Evolutionary conservation across 2,113 vertebrate species (phyloP), one percentile per base, ranked within the genome.

Genomic region (Epinephelus fuscoguttatus): DNA sequence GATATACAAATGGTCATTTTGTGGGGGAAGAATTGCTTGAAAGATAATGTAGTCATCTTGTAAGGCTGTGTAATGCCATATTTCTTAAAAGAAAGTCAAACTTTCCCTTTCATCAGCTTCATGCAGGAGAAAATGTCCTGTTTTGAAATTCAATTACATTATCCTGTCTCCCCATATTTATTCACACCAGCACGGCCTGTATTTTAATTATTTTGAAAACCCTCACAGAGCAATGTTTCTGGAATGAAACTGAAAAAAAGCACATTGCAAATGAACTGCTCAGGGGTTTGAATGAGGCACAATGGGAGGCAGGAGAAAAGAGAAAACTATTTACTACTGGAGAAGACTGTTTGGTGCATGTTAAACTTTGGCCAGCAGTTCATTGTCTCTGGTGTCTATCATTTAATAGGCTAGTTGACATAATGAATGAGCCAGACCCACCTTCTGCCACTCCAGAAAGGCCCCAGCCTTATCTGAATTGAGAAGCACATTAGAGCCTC

Each of bases 391-490:
- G 90, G 81, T 94, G 95, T 96, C 97, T 94, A 96, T 96, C 96
- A 96, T 95, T 96, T 95, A 95, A 95, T 95, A 94, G 96, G 94
- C 94, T 92, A 92, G 91, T 93, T 96, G 97, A 97, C 96, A 96
- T 96, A 96, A 95, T 97, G 97, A 97, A 96, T 96, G 94, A 95
- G 93, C 84, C 83, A 96, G 97, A 96, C 96, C 96, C 97, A 98
- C 97, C 97, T 98, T 98, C 97, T 95, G 94, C 95, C 95, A 93
- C 95, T 92, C 88, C 91, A 95, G 92, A 95, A 95, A 93, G 86
- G 93, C 82, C 92, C 89, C 91, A 88, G 92, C 91, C 95, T 95
- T 95, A 96, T 95, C 94, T 94, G 94, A 93, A 94, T 94, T 94
- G 88, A 95, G 91, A 93, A 93, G 89, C 89, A 94, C 95, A 93